A percentile compares a stretch with the other conserved stretches of the same genome.
Conservation (phyloP, 2,888 invertebrate genomes). For the Glyphotaelius pellucidus region DNA sequence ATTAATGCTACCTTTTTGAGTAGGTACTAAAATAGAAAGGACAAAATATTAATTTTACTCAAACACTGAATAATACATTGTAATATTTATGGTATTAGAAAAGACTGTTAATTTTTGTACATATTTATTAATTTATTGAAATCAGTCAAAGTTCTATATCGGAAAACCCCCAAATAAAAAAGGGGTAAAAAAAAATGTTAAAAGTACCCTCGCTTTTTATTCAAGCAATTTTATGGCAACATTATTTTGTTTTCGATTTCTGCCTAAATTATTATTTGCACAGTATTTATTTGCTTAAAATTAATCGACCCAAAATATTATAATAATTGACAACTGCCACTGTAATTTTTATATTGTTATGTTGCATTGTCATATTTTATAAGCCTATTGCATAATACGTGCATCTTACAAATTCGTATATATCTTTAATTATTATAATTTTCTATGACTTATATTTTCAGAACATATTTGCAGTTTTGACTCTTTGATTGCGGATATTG, state of each 20-base stretch:
- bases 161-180: background rate
- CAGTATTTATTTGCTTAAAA: background rate
- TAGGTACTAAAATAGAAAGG: background rate
- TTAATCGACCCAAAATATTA: background rate
- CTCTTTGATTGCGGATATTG: background rate
- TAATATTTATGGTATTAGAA: background rate
- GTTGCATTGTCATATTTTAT: background rate
- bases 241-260: background rate
- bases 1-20: background rate
- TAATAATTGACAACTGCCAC: background rate
- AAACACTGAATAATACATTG: background rate
- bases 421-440: background rate
- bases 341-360: too few species aligned
- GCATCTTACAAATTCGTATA: background rate
- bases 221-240: background rate
- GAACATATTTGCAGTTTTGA: background rate
- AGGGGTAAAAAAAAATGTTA: background rate
- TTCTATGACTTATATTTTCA: background rate
- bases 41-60: background rate
- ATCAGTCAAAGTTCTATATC: background rate
- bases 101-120: background rate
- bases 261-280: background rate
- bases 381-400: background rate
- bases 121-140: background rate
- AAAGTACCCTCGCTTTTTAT: background rate